Base-by-base conservation (phyloP, 1,140 invertebrate species). In the Papilio dardanus region DNA sequence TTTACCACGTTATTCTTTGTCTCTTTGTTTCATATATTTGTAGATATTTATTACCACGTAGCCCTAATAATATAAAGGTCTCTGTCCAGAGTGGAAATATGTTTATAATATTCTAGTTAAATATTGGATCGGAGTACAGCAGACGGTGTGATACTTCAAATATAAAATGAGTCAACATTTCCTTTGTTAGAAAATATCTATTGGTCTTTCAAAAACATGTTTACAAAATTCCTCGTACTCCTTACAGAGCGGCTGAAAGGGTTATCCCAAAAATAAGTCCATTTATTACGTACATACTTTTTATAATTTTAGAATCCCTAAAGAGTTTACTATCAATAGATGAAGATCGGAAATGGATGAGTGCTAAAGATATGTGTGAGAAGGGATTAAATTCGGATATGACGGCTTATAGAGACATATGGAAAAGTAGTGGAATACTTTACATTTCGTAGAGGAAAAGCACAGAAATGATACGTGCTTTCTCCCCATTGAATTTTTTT, bases 151-250 rank as follows among this genome's bases (percentile, higher is more conserved):
- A 3, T 58, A 28, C 10, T 58, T 58, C 19, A 19, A 28, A 58
- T 16, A 10, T 58, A 6, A 4, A 58, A 28, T 58, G 54, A 58
- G 24, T 58, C 10, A 58, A 58, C 21, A 14, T 28, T 28, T 58
- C 12, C 3, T 4, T 58, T 58, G 28, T 58, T 24, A 58, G 54
- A 28, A 24, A 24, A 54, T 54, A 28, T 58, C 24, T 7, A 58
- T 28, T 50, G 4, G 16, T 28, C 21, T 58, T 58, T 58, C 54
- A 58, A 58, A 58, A 58, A 58, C 54, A 58, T 58, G 54, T 58
- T 58, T 58, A 58, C 54, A 3, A 28, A 14, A n/a, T 24, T 10
- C 50, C 21, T 12, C 19, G 50, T 54, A 54, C 24, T 54, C 50
- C 24, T 28, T 58, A 28, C 19, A n/a, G 54, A 24, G 3, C 54